Evolutionary conservation across 2,113 vertebrate genomes (phyloP).

Genomic region (Gymnogyps californianus): DNA sequence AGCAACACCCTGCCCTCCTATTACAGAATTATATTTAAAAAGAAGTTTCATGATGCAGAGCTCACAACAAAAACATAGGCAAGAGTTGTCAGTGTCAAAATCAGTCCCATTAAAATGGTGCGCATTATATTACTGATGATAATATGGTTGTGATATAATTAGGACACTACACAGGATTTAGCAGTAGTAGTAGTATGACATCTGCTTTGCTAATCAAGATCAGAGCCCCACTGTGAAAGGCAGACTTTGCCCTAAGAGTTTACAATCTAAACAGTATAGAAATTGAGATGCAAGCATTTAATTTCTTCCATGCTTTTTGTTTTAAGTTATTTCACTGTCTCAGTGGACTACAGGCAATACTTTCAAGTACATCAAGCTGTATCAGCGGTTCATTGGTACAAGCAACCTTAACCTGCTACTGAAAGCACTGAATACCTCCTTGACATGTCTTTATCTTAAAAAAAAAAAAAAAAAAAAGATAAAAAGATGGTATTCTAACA

Average conservation of each 20-base stretch:
- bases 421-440: not conserved
- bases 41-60: not conserved
- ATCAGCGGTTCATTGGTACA: not conserved
- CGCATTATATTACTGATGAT: not conserved
- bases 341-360: not conserved
- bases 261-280: not conserved
- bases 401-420: slow-evolving; percentile 1
- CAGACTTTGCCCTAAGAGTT: not conserved
- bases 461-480: not conserved
- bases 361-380: not conserved
- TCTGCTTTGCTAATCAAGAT: not conserved
- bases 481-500: slow-evolving; percentile 37
- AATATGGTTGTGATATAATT: not conserved
- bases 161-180: not conserved
- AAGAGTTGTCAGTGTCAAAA: not conserved
- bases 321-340: not conserved
- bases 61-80: not conserved
- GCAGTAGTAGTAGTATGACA: not conserved
- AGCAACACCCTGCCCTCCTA: not conserved
- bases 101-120: not conserved
- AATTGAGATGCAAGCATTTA: not conserved
- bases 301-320: not conserved
- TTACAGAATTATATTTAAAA: not conserved
- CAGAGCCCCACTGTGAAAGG: not conserved
- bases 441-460: not conserved